Conservation (phyloP, 1,140 invertebrate genomes). For the Trypoxylus dichotomus region DNA sequence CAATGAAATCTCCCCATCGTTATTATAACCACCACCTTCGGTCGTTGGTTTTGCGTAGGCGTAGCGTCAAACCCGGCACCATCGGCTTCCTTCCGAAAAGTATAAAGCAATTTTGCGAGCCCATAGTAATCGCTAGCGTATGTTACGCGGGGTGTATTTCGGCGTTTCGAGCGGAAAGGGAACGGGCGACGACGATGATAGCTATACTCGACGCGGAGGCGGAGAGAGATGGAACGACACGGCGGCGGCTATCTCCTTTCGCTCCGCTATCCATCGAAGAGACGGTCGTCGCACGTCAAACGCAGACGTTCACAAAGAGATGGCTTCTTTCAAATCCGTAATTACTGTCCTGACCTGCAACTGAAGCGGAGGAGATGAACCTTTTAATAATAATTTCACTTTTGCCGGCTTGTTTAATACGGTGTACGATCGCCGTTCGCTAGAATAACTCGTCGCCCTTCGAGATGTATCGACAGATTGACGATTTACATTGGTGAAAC, state of each 20-base stretch:
- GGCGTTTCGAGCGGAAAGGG: too few species aligned
- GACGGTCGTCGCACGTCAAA: conserved; percentile 1
- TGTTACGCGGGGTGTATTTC: too few species aligned
- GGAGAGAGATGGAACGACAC: neutral
- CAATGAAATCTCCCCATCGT: neutral
- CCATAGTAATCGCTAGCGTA: neutral
- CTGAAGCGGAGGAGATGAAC: conserved; percentile 30
- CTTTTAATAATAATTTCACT: conserved; percentile 25
- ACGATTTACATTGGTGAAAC: too few species aligned
- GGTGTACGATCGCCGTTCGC: too few species aligned
- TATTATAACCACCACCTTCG: too few species aligned
- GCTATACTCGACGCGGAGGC: neutral
- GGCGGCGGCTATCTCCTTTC: neutral
- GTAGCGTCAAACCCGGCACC: neutral
- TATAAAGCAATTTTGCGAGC: conserved; percentile 27
- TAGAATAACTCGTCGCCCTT: too few species aligned
- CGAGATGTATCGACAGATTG: too few species aligned
- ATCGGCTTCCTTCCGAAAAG: conserved; percentile 23
- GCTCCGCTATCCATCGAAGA: neutral
- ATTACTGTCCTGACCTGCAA: conserved; percentile 33
- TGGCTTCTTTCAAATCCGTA: conserved; percentile 30
- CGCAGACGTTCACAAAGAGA: conserved; percentile 26
- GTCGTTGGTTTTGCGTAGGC: neutral
- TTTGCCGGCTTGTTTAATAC: neutral
- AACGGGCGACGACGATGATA: neutral